phyloP scores from a whole-genome alignment of 2,888 invertebrate species.

The Pecten maximus region DNA sequence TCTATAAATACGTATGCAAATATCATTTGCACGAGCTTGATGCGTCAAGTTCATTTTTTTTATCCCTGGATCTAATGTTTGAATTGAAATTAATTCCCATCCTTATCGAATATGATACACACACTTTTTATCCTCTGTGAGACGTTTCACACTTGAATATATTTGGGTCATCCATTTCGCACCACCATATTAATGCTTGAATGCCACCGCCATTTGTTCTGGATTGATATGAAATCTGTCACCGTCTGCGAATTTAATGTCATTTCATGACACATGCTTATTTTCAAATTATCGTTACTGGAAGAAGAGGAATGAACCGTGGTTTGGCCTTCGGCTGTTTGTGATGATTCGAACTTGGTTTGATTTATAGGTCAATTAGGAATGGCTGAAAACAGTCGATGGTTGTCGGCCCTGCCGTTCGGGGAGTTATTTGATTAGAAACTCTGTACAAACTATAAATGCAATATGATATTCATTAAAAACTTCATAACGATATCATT shows the following conservation, averaged over 20 bases:
- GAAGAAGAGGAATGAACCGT: background rate
- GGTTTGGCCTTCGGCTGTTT: background rate
- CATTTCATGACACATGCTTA: background rate
- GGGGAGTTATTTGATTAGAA: background rate
- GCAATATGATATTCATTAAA: background rate
- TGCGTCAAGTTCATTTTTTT: too few relatives aligned
- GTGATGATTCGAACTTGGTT: background rate
- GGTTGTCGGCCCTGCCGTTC: background rate
- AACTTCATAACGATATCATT: background rate
- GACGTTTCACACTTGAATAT: background rate
- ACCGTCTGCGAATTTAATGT: background rate
- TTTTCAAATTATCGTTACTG: background rate
- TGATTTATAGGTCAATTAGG: background rate
- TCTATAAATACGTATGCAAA: too few relatives aligned
- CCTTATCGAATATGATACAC: too few relatives aligned
- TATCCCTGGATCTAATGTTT: too few relatives aligned
- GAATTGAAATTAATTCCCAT: too few relatives aligned
- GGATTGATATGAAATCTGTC: background rate
- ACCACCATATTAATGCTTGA: background rate
- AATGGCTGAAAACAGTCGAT: background rate
- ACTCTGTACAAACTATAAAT: background rate
- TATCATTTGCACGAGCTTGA: too few relatives aligned
- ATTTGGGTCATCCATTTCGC: background rate
- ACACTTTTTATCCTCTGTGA: too few relatives aligned
- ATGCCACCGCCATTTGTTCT: background rate